Evolutionary conservation across 2,888 invertebrate genomes (phyloP), one percentile per base, ranked within the genome.

Genomic region (Drosophila sordidula): DNA sequence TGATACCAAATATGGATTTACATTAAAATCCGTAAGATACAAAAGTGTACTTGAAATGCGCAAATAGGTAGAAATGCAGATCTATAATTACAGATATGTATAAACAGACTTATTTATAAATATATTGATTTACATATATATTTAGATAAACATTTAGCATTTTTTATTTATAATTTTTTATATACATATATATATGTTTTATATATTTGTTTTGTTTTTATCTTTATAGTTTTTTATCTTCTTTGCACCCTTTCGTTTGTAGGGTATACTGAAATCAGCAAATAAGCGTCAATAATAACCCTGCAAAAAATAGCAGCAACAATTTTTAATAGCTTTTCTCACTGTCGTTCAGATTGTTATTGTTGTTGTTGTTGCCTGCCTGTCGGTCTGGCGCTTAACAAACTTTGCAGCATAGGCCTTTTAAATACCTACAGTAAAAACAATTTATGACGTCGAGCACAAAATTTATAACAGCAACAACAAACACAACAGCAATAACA

Each of bases 381-480:
- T 46, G 38, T 1, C 51, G 45, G 46, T 34, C 69, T 29, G 67
- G 41, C 69, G 69, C 51, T 70, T 54, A 52, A 54, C 36, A 44
- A 70, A 70, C 47, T 54, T 49, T 46, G 52, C 69, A 47, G 68
- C 68, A 47, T 68, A 68, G 75, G 72, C 72, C 70, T 70, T 56
- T 70, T 67, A 61, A 54, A 73, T 76, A 59, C 49, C 38, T 52
- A 59, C 75, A 62, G 75, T 75, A 44, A 54, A 66, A 65, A 71
- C 67, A 82, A 79, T 78, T 81, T 67, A 71, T 82, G 70, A 52
- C 32, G 55, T 56, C 42, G 49, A 32, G 47, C 39, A 54, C 52
- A 57, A 64, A 70, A 70, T 70, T 71, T 70, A 71, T 64, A 58
- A 64, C 64, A 50, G 44, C 71, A 57, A 38, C 56, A 47, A 54